Conservation (phyloP, 2,888 invertebrate species). For the Diarsia rubi region DNA sequence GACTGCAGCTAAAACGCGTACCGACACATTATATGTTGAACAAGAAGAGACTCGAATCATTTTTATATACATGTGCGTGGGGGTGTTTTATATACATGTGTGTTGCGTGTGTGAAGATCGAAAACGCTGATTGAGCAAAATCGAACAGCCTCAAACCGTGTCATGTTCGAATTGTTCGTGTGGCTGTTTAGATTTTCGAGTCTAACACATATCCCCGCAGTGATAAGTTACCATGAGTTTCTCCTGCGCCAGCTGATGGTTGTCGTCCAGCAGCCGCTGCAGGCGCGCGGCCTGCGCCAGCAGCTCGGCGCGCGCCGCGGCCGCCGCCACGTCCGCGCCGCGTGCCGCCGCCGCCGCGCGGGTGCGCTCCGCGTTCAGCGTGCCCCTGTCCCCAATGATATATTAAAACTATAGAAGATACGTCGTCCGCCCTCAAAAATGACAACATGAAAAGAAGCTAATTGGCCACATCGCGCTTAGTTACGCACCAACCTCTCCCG, state of each 20-base stretch:
- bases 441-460: too few relatives aligned
- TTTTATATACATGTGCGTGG: too few relatives aligned
- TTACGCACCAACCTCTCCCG: too few relatives aligned
- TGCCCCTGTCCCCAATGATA: not conserved
- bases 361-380: slow-evolving; percentile 92
- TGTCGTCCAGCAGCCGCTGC: slow-evolving; percentile 92
- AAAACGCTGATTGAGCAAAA: too few relatives aligned
- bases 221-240: slow-evolving; percentile 87
- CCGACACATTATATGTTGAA: not conserved
- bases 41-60: not conserved
- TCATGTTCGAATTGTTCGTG: not conserved
- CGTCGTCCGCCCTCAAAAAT: too few relatives aligned
- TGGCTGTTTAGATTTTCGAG: not conserved
- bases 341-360: slow-evolving; percentile 91
- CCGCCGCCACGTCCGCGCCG: slow-evolving; percentile 90
- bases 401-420: too few relatives aligned
- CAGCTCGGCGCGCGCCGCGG: slow-evolving; percentile 86
- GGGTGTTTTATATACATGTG: too few relatives aligned
- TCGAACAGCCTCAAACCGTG: not conserved
- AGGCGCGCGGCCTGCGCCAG: slow-evolving; percentile 91
- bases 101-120: too few relatives aligned
- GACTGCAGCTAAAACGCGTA: slow-evolving; percentile 83
- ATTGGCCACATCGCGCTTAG: too few relatives aligned
- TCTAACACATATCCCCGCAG: not conserved
- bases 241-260: slow-evolving; percentile 91